Evolutionary conservation across 2,113 vertebrate genomes (phyloP), one percentile per base, ranked within the genome.

Genomic region (Polypterus senegalus): DNA sequence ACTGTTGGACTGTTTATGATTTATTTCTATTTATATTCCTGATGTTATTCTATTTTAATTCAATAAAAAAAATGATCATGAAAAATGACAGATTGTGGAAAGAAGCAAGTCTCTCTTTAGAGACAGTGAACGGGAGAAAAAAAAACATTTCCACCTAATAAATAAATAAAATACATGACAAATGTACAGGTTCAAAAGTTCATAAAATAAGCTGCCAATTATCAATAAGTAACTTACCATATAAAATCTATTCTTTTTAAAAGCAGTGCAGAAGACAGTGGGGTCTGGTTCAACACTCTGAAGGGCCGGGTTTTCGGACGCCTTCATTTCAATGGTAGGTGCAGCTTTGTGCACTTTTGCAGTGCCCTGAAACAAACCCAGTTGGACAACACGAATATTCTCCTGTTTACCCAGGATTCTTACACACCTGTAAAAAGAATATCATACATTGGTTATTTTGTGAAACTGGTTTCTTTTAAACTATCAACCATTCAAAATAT

Each of bases 171-270:
- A 27, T 27, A 27, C 27, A 27, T 27, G 27, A 2, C 27, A 27
- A 27, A 27, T 27, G 27, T 27, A 27, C 27, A 27, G 27, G 27
- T 27, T 27, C 27, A 27, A 27, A 27, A 27, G 27, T 27, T 27
- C 27, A 27, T 27, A 27, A 53, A n/a, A 54, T 54, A 54, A 10
- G 3, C 53, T 54, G 9, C 9, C 3, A 54, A 10, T 54, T 54
- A 5, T n/a, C 27, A 27, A 27, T 27, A 27, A 27, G 27, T 27
- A 10, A 73, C 81, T 65, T 59, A 97, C 96, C 94, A 97, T 88
- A 76, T 97, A 99, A 81, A 99, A 99, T 61, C 96, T 90, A 61
- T 97, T 99, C 79, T 99, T 99, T 77, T 99, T 99, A 68, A 97
- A 99, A 43, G 93, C 89, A 0, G 92, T 97, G 79, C 93, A 98